Evolutionary conservation across 2,888 invertebrate genomes (phyloP), one percentile per base, ranked within the genome.

Genomic region (Galeopsomyia nigrocyanea): DNA sequence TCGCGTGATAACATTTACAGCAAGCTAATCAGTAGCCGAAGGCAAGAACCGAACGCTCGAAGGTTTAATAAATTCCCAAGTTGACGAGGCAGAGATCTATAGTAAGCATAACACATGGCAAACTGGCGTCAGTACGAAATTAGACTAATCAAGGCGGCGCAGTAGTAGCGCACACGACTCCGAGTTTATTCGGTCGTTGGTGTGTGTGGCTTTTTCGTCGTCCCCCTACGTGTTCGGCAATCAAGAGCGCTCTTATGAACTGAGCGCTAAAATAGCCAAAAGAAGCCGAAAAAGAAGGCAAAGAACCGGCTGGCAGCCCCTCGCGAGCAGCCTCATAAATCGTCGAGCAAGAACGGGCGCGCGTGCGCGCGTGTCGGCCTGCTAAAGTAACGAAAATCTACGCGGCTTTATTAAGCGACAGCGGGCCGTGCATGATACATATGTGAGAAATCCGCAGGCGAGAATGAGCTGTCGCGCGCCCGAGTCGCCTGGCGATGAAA

Each of bases 331-430:
- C 7, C 26, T n/a, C 65, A 73, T 68, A 73, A 73, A 73, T 64
- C 64, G 47, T 10, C 39, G 39, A 1, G 39, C 39, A 39, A 39
- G 13, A 39, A 39, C 46, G 26, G 46, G 22, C n/a, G 19, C 14
- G 26, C 31, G 21, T 50, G 46, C 51, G 26, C 13, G 10, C 26
- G 60, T 17, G 57, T 16, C 56, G n/a, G 10, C 39, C 47, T 16
- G 17, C 68, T 13, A 64, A 62, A 63, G 50, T 68, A 68, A 71
- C 68, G 60, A 74, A 67, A 74, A 74, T 74, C 64, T 68, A 74
- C 71, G 67, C 53, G 68, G 2, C 49, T 74, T 71, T 61, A 68
- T 74, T 74, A 74, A 53, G 66, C 51, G 66, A 19, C 14, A 16
- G 14, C 51, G 17, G 26, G 46, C 57, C n/a, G 21, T 19, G 51